Percentiles rank a stretch among this genome's conserved stretches.
phyloP scores from a whole-genome alignment of 2,888 invertebrate genomes.

The Caenorhabditis panamensis region DNA sequence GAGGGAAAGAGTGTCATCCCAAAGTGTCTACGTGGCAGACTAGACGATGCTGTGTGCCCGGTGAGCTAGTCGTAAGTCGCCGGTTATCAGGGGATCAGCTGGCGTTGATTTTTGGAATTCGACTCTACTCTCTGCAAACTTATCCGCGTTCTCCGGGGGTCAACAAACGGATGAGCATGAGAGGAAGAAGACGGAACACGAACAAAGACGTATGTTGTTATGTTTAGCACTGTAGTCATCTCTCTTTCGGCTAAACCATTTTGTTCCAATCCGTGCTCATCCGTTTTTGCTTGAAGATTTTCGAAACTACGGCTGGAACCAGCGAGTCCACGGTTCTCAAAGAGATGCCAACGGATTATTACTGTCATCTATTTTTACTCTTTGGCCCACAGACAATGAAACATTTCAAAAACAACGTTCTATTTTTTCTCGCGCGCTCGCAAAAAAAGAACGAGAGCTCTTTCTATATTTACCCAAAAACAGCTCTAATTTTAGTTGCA shows the following conservation, averaged over 20 bases:
- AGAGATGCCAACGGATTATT: no score
- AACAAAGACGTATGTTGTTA: background rate
- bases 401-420: constrained; percentile 48
- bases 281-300: no score
- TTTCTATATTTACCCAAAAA: constrained; percentile 53
- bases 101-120: constrained; percentile 36
- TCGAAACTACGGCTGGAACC: no score
- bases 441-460: constrained; percentile 2
- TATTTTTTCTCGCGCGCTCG: constrained; percentile 27
- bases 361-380: constrained; percentile 31
- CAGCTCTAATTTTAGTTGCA: constrained; percentile 55
- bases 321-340: no score
- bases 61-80: constrained; percentile 21
- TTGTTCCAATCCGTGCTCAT: constrained; percentile 1
- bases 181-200: background rate
- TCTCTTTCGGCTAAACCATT: background rate
- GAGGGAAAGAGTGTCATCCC: background rate
- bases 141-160: constrained; percentile 1
- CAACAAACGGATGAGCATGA: background rate
- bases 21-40: constrained; percentile 30
- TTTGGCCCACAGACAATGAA: constrained; percentile 39
- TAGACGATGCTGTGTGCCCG: constrained; percentile 36
- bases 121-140: constrained; percentile 6
- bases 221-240: background rate
- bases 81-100: constrained; percentile 32